Evolutionary conservation across 1,140 invertebrate species (phyloP), one percentile per base, ranked within the genome.

Genomic region (Drosophila nasuta): DNA sequence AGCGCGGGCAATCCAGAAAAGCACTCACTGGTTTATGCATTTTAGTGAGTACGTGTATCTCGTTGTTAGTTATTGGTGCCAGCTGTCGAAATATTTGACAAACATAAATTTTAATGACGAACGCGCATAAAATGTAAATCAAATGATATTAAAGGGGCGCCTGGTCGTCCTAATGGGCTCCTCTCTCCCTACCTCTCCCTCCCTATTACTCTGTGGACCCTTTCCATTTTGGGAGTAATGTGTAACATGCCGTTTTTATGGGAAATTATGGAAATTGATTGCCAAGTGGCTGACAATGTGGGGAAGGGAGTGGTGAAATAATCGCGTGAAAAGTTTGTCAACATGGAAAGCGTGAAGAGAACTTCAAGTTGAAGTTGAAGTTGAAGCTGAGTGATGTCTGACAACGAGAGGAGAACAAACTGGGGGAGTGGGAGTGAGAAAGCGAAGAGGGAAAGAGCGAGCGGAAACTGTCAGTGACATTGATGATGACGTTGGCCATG

Each of bases 221-320:
- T 33, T 33, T 33, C 25, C 46, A 48, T 28, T 48, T 65, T 58
- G 67, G 1, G 35, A 13, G 45, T 59, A 60, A 54, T 71, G 59
- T 59, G 83, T 67, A 79, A 83, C 83, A 87, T 82, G 82, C 83
- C 51, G 83, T 70, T 79, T 88, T 88, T 83, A 87, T 77, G 83
- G 75, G 72, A 87, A 87, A 81, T 88, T 88, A 87, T 88, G 83
- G 83, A 82, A 87, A 87, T 87, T 88, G 83, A 87, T 87, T 86
- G 80, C 77, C 70, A 74, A 76, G 54, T 81, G 65, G 58, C 38
- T 66, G 57, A 38, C 46, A 35, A 30, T 6, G 6, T 5, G 43
- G 10, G 17, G 6, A 30, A 35, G 10, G 8, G n/a, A 15, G 30
- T 3, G 46, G 10, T 15, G 30, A 76, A 87, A 81, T 83, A 83